Percentiles rank a stretch among this genome's conserved stretches.
These are phyloP conservation scores for Cecropterus lyciades DNA, from an alignment of 1,140 invertebrate genomes.

Conservation along the genomic window DNA sequence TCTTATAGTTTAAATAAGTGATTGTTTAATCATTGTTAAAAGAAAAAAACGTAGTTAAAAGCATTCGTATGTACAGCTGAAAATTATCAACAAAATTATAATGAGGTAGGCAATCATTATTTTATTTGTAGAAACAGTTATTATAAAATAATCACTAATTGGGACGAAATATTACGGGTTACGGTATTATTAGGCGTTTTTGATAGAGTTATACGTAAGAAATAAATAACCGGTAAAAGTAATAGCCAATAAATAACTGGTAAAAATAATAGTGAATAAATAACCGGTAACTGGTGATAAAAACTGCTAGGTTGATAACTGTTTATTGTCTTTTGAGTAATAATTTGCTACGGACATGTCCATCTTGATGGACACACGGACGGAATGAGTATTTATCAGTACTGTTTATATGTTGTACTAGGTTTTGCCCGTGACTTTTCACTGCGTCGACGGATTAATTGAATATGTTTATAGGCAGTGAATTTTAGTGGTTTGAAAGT, in stretches of 20 bases:
- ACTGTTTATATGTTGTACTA: background rate
- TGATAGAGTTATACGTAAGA: conserved; percentile 1
- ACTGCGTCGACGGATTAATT: too few species aligned
- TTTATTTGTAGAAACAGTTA: background rate
- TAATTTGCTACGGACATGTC: conserved; percentile 21
- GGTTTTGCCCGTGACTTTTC: too few species aligned
- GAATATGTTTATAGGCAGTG: too few species aligned
- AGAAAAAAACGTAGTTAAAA: background rate
- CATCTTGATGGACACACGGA: conserved; percentile 12
- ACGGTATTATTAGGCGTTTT: background rate
- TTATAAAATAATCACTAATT: conserved; percentile 20
- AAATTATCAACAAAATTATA: background rate
- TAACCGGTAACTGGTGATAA: conserved; percentile 4
- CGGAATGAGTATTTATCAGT: conserved; percentile 14
- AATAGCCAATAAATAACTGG: too few species aligned
- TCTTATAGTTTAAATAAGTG: too few species aligned
- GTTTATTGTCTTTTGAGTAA: background rate
- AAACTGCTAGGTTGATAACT: conserved; percentile 7
- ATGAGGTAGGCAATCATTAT: background rate
- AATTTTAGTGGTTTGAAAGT: too few species aligned
- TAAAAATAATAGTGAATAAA: conserved; percentile 15
- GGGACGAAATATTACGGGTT: background rate
- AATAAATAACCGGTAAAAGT: conserved; percentile 18
- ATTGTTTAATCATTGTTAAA: too few species aligned
- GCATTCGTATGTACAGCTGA: background rate